Evolutionary conservation across 2,888 invertebrate species (phyloP).

Genomic region (Campoplex capitator): DNA sequence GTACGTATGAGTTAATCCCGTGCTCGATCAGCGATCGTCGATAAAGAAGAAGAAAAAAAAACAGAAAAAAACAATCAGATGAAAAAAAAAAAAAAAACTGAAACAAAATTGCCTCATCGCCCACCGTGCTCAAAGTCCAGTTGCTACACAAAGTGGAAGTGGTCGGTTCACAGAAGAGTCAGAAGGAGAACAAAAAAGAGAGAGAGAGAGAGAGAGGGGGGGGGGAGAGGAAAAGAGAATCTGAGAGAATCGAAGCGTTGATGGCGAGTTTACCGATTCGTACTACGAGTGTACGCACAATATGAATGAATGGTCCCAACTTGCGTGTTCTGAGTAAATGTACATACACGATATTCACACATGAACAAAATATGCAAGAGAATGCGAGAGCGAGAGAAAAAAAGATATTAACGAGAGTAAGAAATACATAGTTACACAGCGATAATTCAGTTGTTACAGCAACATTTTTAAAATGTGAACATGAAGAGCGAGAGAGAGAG

Average conservation of each 20-base stretch:
- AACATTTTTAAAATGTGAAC: constrained; percentile 24
- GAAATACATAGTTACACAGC: constrained; percentile 23
- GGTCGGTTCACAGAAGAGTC: constrained; percentile 3
- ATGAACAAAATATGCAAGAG: constrained; percentile 9
- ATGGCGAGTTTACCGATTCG: constrained; percentile 22
- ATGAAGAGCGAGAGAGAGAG: background rate
- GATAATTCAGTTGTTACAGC: constrained; percentile 37
- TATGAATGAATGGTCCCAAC: constrained; percentile 37
- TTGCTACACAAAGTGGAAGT: constrained; percentile 38
- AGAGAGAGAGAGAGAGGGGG: constrained; percentile 9
- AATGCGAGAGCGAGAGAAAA: background rate
- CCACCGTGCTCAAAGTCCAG: constrained; percentile 58
- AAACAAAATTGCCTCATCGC: constrained; percentile 37
- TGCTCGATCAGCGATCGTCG: constrained; percentile 38
- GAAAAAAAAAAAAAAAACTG: background rate
- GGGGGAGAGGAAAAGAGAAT: too few relatives aligned
- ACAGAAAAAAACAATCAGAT: background rate
- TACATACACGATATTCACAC: constrained; percentile 47
- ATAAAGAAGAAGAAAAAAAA: constrained; percentile 14
- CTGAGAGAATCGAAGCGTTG: constrained; percentile 27
- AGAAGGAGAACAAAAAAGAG: background rate
- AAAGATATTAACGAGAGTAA: constrained; percentile 30
- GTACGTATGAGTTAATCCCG: constrained; percentile 33
- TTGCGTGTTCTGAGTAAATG: constrained; percentile 50
- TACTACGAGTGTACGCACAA: constrained; percentile 17